Conservation (phyloP, 2,797 vertebrate genomes). For the Buceros bicornis region DNA sequence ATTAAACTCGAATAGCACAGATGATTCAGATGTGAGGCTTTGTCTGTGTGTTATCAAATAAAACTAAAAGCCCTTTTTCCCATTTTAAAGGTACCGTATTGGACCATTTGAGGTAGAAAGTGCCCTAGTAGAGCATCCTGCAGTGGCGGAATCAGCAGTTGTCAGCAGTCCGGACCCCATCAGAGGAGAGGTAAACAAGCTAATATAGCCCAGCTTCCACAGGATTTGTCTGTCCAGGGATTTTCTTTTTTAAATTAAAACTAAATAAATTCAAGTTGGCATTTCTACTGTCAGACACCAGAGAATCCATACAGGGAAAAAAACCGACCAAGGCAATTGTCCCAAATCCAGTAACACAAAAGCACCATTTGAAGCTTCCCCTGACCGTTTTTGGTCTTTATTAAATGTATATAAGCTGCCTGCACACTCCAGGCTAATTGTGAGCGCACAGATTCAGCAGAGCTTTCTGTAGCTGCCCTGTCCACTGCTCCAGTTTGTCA, state of each 20-base stretch:
- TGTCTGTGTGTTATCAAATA: neutral
- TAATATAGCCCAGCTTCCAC: neutral
- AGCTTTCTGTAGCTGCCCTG: neutral
- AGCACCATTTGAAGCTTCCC: neutral
- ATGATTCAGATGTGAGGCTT: neutral
- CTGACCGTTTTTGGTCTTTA: neutral
- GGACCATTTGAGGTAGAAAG: conserved; percentile 89
- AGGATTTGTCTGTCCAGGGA: neutral
- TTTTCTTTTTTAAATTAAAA: neutral
- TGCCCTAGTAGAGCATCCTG: conserved; percentile 83
- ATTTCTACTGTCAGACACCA: neutral
- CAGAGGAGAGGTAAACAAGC: conserved; percentile 85
- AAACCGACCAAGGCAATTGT: too few species aligned
- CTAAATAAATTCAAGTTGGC: neutral
- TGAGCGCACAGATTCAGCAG: neutral
- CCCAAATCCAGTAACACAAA: neutral
- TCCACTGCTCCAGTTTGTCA: neutral
- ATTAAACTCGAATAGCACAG: neutral
- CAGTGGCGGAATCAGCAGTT: conserved; percentile 85
- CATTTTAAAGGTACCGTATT: conserved; percentile 82
- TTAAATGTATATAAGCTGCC: neutral
- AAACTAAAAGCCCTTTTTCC: neutral
- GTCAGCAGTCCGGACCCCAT: conserved; percentile 87
- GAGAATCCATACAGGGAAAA: neutral
- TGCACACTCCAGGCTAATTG: neutral